A percentile compares a stretch with the other conserved stretches of the same genome.
These are phyloP conservation scores for Laticauda laticaudata DNA, from an alignment of 2,113 vertebrate species.

Conservation along the genomic window DNA sequence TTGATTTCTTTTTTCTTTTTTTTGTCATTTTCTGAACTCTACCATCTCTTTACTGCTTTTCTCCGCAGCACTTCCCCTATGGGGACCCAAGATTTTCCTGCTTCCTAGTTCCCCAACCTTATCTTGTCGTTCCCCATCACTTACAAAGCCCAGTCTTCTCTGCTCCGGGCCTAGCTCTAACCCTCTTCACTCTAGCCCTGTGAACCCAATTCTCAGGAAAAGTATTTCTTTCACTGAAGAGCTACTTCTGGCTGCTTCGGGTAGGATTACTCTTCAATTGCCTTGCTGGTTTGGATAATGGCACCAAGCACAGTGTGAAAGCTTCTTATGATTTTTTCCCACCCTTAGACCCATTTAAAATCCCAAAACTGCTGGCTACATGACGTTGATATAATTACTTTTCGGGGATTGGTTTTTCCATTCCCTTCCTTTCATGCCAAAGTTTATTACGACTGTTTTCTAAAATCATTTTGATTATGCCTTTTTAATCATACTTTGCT, in stretches of 20 bases:
- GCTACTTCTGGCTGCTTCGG: slow-evolving; percentile 92
- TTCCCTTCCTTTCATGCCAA: slow-evolving; percentile 3
- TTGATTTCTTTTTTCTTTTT: slow-evolving; percentile 65
- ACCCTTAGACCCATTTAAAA: neutral
- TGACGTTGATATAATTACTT: slow-evolving; percentile 43
- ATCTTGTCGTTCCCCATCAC: slow-evolving; percentile 79
- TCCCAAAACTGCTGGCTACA: slow-evolving; percentile 64
- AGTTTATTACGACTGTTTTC: neutral
- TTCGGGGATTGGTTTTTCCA: slow-evolving; percentile 39
- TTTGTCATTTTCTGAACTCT: slow-evolving; percentile 73
- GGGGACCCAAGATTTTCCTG: slow-evolving; percentile 85
- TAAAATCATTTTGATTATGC: neutral
- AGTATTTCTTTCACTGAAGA: slow-evolving; percentile 97
- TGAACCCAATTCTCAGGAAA: slow-evolving; percentile 93
- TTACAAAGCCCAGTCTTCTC: slow-evolving; percentile 80
- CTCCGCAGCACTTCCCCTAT: slow-evolving; percentile 78
- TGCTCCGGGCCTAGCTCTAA: slow-evolving; percentile 76
- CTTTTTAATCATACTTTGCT: neutral
- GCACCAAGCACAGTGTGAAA: slow-evolving; percentile 54
- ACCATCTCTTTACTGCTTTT: slow-evolving; percentile 75
- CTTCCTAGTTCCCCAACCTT: slow-evolving; percentile 89
- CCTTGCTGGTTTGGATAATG: slow-evolving; percentile 48
- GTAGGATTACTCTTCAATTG: slow-evolving; percentile 84
- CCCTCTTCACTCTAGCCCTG: slow-evolving; percentile 80
- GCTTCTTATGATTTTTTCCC: slow-evolving; percentile 21